phyloP scores from a whole-genome alignment of 35 echinoderm and acorn worm species.

The Lytechinus variegatus region DNA sequence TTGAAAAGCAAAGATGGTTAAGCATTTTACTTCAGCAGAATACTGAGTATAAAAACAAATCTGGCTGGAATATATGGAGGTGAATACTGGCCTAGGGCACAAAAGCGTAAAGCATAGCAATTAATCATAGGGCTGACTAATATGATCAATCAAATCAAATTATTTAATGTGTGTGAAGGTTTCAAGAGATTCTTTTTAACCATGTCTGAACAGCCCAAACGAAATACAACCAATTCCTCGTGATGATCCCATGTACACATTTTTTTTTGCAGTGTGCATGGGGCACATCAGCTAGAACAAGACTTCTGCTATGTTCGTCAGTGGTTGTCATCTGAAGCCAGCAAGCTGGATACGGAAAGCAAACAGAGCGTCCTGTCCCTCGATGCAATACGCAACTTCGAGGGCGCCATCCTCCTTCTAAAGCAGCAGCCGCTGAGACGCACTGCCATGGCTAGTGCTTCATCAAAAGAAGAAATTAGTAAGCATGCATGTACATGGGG shows the following conservation, averaged over 20 bases:
- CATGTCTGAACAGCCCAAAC: too few relatives aligned
- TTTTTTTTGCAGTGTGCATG: conserved; percentile 64
- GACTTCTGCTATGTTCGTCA: conserved; percentile 79
- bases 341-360: conserved; percentile 63
- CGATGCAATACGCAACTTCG: conserved; percentile 84
- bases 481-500: conserved; percentile 4
- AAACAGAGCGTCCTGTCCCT: conserved; percentile 84
- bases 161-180: too few relatives aligned
- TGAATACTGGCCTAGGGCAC: too few relatives aligned
- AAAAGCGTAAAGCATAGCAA: too few relatives aligned
- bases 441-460: conserved; percentile 42
- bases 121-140: too few relatives aligned
- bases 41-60: too few relatives aligned
- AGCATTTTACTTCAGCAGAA: too few relatives aligned
- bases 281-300: conserved; percentile 81
- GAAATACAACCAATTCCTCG: not conserved
- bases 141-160: too few relatives aligned
- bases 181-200: too few relatives aligned
- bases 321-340: conserved; percentile 75
- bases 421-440: conserved; percentile 82
- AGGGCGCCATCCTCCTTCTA: conserved; percentile 85
- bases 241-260: not conserved
- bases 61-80: too few relatives aligned
- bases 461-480: conserved; percentile 84
- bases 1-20: too few relatives aligned